A percentile compares a stretch with the other conserved stretches of the same genome.
These are phyloP conservation scores for Dinomys branickii DNA, from an alignment of 2,113 vertebrate species.

Conservation along the genomic window DNA sequence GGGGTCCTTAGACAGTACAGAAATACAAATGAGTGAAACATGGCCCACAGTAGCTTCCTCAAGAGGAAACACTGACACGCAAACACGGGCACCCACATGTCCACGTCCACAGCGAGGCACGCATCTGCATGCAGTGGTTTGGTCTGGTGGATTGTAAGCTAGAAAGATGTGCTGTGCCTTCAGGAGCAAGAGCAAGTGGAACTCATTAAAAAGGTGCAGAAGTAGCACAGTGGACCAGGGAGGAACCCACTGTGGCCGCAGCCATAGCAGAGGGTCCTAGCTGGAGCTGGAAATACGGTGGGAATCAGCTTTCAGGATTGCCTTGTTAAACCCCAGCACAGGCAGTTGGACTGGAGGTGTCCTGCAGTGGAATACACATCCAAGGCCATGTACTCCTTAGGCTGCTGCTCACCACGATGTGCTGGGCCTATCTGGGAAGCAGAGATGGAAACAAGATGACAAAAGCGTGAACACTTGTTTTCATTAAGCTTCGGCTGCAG, in stretches of 20 bases:
- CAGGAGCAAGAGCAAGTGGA: background rate
- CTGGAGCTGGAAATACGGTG: accelerated
- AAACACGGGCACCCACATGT: background rate
- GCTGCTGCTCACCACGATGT: conserved; percentile 61
- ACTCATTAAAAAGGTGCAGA: background rate
- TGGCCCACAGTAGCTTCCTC: background rate
- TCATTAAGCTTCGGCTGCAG: conserved; percentile 65
- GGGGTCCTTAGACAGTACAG: background rate
- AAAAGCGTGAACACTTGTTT: conserved; percentile 65
- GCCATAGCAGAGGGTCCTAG: background rate
- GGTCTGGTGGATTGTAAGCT: background rate
- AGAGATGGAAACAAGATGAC: background rate
- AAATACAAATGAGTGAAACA: background rate
- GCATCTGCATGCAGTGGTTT: background rate
- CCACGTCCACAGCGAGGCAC: accelerated
- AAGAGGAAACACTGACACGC: background rate
- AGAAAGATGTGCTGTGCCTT: background rate
- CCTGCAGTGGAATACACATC: background rate
- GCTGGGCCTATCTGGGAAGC: background rate
- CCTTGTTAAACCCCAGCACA: background rate
- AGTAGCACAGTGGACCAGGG: no score
- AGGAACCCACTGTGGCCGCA: background rate
- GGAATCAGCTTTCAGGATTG: background rate
- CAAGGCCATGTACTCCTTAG: conserved; percentile 1
- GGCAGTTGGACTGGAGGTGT: background rate